Base-by-base conservation (phyloP, 2,888 invertebrate species). In the Drosophila sordidapex region DNA sequence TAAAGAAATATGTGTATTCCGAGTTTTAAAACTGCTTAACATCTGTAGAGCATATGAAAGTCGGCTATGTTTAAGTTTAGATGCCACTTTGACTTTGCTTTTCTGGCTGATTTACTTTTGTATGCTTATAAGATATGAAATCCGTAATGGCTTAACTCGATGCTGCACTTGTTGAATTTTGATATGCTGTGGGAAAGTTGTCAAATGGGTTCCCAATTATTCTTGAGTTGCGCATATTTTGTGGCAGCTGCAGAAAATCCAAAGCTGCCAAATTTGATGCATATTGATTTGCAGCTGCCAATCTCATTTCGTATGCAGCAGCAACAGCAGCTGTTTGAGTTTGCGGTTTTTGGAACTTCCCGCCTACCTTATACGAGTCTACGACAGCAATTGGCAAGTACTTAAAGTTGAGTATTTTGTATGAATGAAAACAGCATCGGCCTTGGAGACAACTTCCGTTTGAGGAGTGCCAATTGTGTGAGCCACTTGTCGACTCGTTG, bases 401-500 rank as follows among this genome's bases (percentile, higher is more conserved):
- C 75, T 75, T 83, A 48, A 71, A 78, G 70, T 53, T 25, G 46
- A 46, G 46, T 46, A 8, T 25, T 46, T 25, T 46, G 46, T 25
- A 25, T 46, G 46, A 46, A 46, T 46, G 25, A 46, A 46, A 25
- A 8, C 25, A 46, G 15, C 25, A 25, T 8, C 57, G 61, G 78
- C 79, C 81, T 80, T 79, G 69, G 69, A 60, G 72, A 73, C 79
- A 68, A 87, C 89, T 84, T 84, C 89, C 84, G 87, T 63, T 64
- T 70, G 69, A 40, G 43, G 63, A 66, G 54, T 61, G 75, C 69
- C 81, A 83, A 82, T 80, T 83, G 82, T 68, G 48, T 59, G 63
- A 58, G 70, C 49, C 78, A 70, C 73, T 81, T 74, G 64, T 54
- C 25, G 63, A 77, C 57, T 52, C 21, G 35, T 56, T 68, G 65